Conservation (phyloP, 2,888 invertebrate genomes). For the Aspidapion aeneum region DNA sequence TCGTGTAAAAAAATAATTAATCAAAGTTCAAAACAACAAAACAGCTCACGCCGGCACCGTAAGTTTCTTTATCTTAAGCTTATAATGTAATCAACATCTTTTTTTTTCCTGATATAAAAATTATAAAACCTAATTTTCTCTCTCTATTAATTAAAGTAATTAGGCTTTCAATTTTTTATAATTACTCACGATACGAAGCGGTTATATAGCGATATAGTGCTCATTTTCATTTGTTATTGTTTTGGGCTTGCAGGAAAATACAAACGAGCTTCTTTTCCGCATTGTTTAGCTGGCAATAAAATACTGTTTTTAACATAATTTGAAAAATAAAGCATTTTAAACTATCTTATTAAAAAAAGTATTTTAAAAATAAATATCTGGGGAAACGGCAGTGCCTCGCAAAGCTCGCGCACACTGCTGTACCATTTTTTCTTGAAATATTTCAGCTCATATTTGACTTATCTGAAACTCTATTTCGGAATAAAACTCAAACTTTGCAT, state of each 20-base stretch:
- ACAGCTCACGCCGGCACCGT: no score
- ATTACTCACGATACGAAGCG: not conserved
- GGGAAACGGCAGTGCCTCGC: no score
- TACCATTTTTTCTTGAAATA: no score
- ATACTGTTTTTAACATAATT: not conserved
- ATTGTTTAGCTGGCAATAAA: not conserved
- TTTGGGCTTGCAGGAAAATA: not conserved
- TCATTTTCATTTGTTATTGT: not conserved
- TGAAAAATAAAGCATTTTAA: not conserved
- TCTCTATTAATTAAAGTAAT: not conserved
- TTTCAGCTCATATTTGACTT: no score
- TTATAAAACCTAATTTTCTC: not conserved
- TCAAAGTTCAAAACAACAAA: no score
- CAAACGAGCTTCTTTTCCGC: not conserved
- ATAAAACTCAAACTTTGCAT: no score
- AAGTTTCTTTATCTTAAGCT: no score
- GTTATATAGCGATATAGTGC: not conserved
- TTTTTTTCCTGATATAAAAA: not conserved
- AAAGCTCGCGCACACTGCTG: no score
- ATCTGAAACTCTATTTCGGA: no score
- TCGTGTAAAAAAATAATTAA: no score
- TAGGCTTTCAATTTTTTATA: not conserved
- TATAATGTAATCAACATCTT: not conserved
- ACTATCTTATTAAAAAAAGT: no score
- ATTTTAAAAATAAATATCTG: no score